These are phyloP conservation scores for Drosophila dives DNA, from an alignment of 2,888 invertebrate genomes.

Conservation along the genomic window DNA sequence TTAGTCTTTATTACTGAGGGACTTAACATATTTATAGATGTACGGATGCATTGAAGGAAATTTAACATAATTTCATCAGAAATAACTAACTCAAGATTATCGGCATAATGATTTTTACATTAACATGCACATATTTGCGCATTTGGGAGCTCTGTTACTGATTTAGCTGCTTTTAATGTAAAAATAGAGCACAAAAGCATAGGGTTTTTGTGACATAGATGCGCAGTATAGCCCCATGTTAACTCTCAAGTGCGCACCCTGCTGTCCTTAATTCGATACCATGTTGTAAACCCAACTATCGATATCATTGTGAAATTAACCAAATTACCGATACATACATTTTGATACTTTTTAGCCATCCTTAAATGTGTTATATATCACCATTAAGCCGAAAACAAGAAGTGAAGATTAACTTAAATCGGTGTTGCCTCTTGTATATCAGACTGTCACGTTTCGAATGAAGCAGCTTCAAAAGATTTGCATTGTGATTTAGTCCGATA, in stretches of 20 bases:
- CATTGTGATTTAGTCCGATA: constrained; percentile 7
- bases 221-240: background rate
- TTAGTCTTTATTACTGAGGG: no score
- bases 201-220: background rate
- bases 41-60: no score
- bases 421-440: constrained; percentile 13
- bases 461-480: background rate
- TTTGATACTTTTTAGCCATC: constrained; percentile 6
- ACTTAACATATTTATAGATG: background rate
- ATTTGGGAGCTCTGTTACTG: background rate
- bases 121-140: background rate
- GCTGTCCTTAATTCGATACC: background rate
- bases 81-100: background rate
- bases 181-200: background rate
- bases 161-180: background rate
- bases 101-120: background rate
- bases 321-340: constrained; percentile 9
- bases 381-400: constrained; percentile 30
- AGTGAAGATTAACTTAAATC: constrained; percentile 34
- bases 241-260: background rate
- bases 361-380: constrained; percentile 35
- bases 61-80: no score
- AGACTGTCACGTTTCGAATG: constrained; percentile 6
- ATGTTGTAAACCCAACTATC: constrained; percentile 3
- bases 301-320: background rate